Conservation (phyloP, 1,140 invertebrate species). For the Papilio aristodemus region DNA sequence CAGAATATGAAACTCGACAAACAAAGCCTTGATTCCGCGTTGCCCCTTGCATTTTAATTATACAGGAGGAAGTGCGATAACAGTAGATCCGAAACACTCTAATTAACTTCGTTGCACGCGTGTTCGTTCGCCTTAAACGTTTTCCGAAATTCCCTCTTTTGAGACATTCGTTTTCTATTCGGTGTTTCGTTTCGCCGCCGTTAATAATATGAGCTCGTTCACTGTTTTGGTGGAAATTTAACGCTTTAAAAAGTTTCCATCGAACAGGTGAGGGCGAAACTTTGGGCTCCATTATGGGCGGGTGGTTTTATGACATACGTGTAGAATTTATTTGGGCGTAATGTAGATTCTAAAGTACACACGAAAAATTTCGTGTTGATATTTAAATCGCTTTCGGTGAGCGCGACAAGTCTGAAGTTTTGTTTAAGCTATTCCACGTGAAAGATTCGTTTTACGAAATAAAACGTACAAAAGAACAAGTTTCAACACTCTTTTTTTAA, state of each 20-base stretch:
- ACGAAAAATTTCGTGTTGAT: slow-evolving; percentile 31
- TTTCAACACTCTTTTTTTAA: not conserved
- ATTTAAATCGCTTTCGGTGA: slow-evolving; percentile 28
- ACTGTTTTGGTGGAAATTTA: slow-evolving; percentile 37
- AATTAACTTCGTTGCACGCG: slow-evolving; percentile 76
- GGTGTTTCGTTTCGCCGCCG: slow-evolving; percentile 35
- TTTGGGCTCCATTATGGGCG: slow-evolving; percentile 37
- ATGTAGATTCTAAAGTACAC: slow-evolving; percentile 23
- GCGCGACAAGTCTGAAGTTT: slow-evolving; percentile 30
- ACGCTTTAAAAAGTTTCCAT: slow-evolving; percentile 39
- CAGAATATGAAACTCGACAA: slow-evolving; percentile 43
- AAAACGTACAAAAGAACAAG: slow-evolving; percentile 28
- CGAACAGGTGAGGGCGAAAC: slow-evolving; percentile 36
- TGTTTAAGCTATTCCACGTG: slow-evolving; percentile 23
- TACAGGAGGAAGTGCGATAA: slow-evolving; percentile 68
- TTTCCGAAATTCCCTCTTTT: slow-evolving; percentile 52
- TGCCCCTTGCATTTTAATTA: slow-evolving; percentile 77
- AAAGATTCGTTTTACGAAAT: slow-evolving; percentile 8
- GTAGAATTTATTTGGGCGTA: slow-evolving; percentile 34
- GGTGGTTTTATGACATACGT: slow-evolving; percentile 26
- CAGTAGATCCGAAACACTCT: slow-evolving; percentile 72
- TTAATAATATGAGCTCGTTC: slow-evolving; percentile 37
- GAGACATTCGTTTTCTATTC: slow-evolving; percentile 38
- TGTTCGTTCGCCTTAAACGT: slow-evolving; percentile 62
- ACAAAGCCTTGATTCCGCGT: slow-evolving; percentile 49